Percentiles rank a stretch among this genome's conserved stretches.
phyloP scores from a whole-genome alignment of 35 echinoderm and acorn worm species.

The Anneissia japonica region DNA sequence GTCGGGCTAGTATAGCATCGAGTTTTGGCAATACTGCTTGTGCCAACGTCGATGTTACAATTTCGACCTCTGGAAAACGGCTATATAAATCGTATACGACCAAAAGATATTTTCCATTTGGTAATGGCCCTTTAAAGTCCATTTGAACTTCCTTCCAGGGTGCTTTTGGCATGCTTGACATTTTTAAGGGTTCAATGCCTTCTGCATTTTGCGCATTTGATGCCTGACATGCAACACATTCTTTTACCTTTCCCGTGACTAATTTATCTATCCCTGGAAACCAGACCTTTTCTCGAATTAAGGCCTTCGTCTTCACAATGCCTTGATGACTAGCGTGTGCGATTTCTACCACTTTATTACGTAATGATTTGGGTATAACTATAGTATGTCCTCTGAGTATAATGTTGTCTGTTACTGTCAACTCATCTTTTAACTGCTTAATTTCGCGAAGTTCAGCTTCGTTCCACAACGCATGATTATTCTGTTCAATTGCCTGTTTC shows the following conservation, averaged over 20 bases:
- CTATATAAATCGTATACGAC: constrained; percentile 19
- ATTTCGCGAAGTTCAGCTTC: background rate
- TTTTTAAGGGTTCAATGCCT: no score
- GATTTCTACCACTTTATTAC: constrained; percentile 10
- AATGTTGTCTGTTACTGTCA: background rate
- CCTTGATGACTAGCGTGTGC: constrained; percentile 75
- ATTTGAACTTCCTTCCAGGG: no score
- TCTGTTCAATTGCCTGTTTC: no score
- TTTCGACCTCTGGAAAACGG: constrained; percentile 42
- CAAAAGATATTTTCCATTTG: background rate
- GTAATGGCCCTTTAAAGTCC: background rate
- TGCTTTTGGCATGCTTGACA: no score
- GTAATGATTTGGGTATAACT: constrained; percentile 36
- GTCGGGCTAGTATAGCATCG: constrained; percentile 42
- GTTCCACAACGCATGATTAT: background rate
- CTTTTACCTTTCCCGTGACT: no score
- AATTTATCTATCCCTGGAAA: constrained; percentile 51
- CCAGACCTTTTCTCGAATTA: constrained; percentile 55
- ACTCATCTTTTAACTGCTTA: background rate
- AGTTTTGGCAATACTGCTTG: constrained; percentile 34
- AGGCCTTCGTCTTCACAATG: constrained; percentile 48
- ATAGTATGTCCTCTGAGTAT: constrained; percentile 20
- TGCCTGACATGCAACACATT: no score
- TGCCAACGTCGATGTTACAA: constrained; percentile 41
- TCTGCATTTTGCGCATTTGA: no score